Percentiles rank a stretch among this genome's conserved stretches.
phyloP scores from a whole-genome alignment of 2,888 invertebrate species.

The Caenorhabditis sp. region DNA sequence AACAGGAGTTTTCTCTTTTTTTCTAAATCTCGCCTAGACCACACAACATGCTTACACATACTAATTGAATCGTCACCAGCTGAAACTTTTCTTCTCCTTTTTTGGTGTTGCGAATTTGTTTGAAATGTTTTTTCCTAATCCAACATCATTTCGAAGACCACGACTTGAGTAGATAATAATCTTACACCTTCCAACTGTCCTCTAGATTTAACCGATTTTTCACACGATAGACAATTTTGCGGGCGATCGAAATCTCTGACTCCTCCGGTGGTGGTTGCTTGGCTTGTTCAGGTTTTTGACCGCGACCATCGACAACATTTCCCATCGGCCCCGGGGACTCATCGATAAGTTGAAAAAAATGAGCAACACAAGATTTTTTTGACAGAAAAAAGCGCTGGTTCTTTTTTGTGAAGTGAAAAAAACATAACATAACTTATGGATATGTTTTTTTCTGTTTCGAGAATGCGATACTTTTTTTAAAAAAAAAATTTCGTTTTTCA shows the following conservation, averaged over 20 bases:
- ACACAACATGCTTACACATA: background rate
- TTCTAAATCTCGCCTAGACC: background rate
- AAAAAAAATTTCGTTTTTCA: background rate
- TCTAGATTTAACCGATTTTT: background rate
- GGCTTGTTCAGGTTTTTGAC: background rate
- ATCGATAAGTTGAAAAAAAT: conserved; percentile 1
- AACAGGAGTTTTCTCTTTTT: background rate
- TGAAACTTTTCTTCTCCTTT: background rate
- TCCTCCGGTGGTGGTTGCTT: background rate
- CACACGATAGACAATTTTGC: background rate
- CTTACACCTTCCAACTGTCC: background rate
- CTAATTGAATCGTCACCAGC: conserved; percentile 7
- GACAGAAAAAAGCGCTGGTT: background rate
- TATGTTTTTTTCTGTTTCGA: background rate
- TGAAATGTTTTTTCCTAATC: background rate
- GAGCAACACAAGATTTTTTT: background rate
- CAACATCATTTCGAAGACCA: background rate
- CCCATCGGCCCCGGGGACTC: background rate
- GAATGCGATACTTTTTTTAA: background rate
- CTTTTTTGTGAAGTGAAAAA: background rate
- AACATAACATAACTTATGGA: background rate
- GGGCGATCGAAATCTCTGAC: background rate
- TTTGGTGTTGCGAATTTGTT: background rate
- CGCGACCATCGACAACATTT: background rate
- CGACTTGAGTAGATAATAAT: background rate